A percentile compares a stretch with the other conserved stretches of the same genome.
phyloP scores from a whole-genome alignment of 2,797 vertebrate genomes.

The Manis javanica region DNA sequence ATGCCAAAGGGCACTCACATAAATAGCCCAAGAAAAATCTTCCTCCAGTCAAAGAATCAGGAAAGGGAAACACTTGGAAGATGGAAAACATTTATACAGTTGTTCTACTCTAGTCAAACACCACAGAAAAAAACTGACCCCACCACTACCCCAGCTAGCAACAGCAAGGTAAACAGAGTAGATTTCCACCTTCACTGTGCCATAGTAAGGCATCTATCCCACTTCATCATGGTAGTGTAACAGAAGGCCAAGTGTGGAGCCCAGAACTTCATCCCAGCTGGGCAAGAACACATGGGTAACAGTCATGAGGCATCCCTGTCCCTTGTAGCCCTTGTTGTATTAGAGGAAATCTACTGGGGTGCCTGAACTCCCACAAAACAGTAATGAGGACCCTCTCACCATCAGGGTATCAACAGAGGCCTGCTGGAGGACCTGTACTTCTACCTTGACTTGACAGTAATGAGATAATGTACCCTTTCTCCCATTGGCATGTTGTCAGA shows the following conservation, averaged over 20 bases:
- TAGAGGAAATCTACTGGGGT: background rate
- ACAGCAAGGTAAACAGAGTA: background rate
- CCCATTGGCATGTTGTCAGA: background rate
- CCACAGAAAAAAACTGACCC: background rate
- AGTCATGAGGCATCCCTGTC: background rate
- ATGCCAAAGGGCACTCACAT: background rate
- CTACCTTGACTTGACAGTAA: background rate
- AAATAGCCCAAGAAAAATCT: conserved; percentile 22
- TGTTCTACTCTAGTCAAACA: background rate
- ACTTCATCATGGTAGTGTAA: background rate
- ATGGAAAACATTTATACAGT: background rate
- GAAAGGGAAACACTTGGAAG: conserved; percentile 9
- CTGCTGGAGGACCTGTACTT: background rate
- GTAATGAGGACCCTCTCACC: background rate
- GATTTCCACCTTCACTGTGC: background rate
- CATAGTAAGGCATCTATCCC: background rate
- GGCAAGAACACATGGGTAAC: background rate
- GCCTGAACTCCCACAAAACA: background rate
- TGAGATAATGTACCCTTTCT: background rate
- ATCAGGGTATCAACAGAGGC: background rate
- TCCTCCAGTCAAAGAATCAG: background rate
- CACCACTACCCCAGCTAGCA: background rate
- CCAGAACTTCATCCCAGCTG: background rate
- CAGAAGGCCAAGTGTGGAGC: background rate
- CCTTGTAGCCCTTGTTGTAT: background rate